Conservation (phyloP, 1,140 invertebrate genomes). For the Gerris buenoi region DNA sequence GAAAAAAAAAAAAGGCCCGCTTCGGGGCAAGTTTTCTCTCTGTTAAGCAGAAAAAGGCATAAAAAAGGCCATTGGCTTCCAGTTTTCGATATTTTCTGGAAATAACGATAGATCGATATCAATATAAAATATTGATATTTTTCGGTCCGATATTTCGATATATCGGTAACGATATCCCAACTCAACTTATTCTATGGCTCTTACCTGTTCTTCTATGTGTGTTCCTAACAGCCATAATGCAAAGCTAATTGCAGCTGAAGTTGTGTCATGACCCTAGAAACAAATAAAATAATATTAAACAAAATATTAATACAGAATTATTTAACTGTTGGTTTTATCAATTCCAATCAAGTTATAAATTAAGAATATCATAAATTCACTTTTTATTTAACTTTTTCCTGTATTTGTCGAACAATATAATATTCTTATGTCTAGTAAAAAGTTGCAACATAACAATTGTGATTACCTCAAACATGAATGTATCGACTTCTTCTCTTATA, state of each 20-base stretch:
- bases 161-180: too few species aligned
- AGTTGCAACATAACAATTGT: not conserved
- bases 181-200: too few species aligned
- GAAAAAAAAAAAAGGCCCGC: too few species aligned
- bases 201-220: not conserved
- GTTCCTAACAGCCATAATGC: not conserved
- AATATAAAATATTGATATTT: too few species aligned
- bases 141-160: too few species aligned
- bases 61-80: too few species aligned
- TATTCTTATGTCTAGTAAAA: not conserved
- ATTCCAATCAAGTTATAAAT: not conserved
- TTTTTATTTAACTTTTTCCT: not conserved
- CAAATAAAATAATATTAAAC: not conserved
- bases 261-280: not conserved
- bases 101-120: too few species aligned
- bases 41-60: too few species aligned
- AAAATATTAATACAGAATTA: not conserved
- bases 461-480: not conserved
- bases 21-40: too few species aligned
- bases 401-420: not conserved
- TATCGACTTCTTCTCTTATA: not conserved
- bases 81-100: too few species aligned
- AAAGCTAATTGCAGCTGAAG: not conserved
- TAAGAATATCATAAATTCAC: not conserved
- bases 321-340: not conserved